These are phyloP conservation scores for Lepidochrysops patricia DNA, from an alignment of 2,888 invertebrate genomes.

Conservation along the genomic window DNA sequence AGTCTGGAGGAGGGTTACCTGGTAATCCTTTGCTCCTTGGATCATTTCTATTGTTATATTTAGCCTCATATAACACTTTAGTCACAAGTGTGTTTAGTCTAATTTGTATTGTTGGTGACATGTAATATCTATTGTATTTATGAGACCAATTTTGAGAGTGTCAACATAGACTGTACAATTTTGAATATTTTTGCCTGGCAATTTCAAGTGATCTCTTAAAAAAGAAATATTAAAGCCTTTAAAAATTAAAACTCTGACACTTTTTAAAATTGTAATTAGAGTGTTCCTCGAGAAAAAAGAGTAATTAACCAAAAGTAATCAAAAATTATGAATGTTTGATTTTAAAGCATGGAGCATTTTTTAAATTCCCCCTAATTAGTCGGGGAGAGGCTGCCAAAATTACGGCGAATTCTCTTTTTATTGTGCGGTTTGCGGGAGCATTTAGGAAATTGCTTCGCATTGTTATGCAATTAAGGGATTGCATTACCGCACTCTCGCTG, in stretches of 20 bases:
- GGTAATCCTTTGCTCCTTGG: conserved; percentile 30
- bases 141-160: too few relatives aligned
- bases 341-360: conserved; percentile 51
- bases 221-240: neutral
- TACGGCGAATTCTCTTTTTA: conserved; percentile 43
- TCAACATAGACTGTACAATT: neutral
- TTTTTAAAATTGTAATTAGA: conserved; percentile 6
- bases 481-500: conserved; percentile 19
- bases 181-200: neutral
- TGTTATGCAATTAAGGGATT: conserved; percentile 41
- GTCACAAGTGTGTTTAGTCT: too few relatives aligned
- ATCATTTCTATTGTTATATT: neutral
- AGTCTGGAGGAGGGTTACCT: conserved; percentile 47
- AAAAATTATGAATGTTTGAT: conserved; percentile 65
- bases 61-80: too few relatives aligned
- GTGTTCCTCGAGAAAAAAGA: conserved; percentile 36
- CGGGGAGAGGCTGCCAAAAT: conserved; percentile 68
- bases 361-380: conserved; percentile 68
- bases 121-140: too few relatives aligned
- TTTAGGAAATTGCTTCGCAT: conserved; percentile 61
- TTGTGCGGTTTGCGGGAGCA: conserved; percentile 56
- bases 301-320: conserved; percentile 36
- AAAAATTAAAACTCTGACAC: neutral
- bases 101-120: too few relatives aligned
- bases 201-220: neutral